These are phyloP conservation scores for Phodopus roborovskii DNA, from an alignment of 2,113 vertebrate species.

Conservation along the genomic window DNA sequence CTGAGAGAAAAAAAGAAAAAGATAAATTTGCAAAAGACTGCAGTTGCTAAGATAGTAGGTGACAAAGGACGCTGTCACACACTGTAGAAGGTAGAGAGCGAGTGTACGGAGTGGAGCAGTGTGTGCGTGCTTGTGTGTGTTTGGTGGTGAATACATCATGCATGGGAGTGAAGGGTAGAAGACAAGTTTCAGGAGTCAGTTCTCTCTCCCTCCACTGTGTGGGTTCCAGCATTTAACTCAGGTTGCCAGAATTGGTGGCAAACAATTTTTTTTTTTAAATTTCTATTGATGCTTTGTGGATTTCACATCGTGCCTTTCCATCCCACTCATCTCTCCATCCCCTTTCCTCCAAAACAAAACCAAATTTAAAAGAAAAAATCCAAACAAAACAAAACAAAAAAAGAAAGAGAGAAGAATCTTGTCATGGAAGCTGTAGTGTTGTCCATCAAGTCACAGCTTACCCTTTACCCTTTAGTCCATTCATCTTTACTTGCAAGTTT, in stretches of 20 bases:
- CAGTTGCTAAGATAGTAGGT: background rate
- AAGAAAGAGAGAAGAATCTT: background rate
- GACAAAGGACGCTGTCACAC: background rate
- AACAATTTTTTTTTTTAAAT: background rate
- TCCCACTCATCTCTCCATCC: background rate
- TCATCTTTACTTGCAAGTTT: background rate
- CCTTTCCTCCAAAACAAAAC: background rate
- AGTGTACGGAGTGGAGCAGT: accelerated
- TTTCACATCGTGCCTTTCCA: background rate
- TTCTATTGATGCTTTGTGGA: background rate
- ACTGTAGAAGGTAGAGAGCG: no score
- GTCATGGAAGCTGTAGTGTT: background rate
- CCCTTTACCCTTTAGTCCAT: background rate
- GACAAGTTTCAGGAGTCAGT: background rate
- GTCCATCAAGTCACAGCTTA: background rate
- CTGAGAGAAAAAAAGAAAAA: background rate
- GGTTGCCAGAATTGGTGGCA: background rate
- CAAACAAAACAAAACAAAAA: background rate
- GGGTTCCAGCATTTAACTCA: background rate
- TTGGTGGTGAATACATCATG: background rate
- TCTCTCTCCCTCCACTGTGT: background rate
- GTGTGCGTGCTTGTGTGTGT: accelerated
- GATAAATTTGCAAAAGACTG: background rate
- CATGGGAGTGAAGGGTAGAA: background rate
- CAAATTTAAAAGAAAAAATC: background rate